These are phyloP conservation scores for Eupithecia inturbata DNA, from an alignment of 2,888 invertebrate genomes.

Conservation along the genomic window DNA sequence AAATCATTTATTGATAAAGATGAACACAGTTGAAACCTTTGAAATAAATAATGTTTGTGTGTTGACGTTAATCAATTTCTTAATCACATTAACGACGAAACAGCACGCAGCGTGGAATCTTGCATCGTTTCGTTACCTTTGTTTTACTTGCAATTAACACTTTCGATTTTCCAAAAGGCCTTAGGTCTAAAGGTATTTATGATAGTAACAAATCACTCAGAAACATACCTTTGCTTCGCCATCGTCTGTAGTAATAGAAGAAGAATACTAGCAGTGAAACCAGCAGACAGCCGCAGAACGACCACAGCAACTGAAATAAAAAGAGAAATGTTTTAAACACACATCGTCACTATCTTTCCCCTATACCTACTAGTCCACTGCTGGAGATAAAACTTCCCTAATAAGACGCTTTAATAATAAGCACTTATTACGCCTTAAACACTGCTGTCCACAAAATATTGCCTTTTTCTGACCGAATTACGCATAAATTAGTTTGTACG, in stretches of 20 bases:
- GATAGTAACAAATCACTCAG: background rate
- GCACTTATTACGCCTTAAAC: background rate
- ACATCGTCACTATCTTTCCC: too few species aligned
- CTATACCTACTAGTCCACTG: too few species aligned
- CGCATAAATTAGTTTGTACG: background rate
- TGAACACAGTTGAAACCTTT: background rate
- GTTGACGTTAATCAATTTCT: background rate
- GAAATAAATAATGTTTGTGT: too few species aligned
- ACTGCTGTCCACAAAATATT: background rate
- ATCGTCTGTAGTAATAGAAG: slow-evolving; percentile 81
- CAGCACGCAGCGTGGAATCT: background rate
- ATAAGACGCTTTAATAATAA: background rate
- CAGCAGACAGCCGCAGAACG: slow-evolving; percentile 75
- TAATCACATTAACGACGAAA: background rate
- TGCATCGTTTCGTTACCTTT: background rate
- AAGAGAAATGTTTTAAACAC: background rate
- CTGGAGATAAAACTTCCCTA: too few species aligned
- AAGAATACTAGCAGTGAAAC: slow-evolving; percentile 77
- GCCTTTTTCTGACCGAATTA: background rate
- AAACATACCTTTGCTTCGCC: slow-evolving; percentile 59
- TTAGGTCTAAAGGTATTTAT: too few species aligned
- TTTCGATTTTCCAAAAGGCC: background rate
- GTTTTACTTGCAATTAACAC: background rate
- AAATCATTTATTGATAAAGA: background rate
- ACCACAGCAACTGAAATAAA: slow-evolving; percentile 75